Percentiles rank a stretch among this genome's conserved stretches.
These are phyloP conservation scores for Acanthurus lineatus DNA, from an alignment of 2,797 vertebrate species.

Conservation along the genomic window DNA sequence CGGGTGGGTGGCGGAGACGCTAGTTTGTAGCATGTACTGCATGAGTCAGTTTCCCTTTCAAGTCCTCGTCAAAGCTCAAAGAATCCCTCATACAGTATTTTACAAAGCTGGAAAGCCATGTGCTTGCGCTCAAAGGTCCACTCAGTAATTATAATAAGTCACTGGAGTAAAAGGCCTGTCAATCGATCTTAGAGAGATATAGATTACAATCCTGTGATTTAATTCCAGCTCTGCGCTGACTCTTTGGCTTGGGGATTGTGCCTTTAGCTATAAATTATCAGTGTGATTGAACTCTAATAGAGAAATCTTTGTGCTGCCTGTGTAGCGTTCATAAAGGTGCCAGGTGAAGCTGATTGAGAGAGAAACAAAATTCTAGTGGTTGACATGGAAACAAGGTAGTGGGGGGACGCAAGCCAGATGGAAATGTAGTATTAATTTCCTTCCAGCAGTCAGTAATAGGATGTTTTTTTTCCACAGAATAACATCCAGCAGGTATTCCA, in stretches of 20 bases:
- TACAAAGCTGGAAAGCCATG: conserved; percentile 2
- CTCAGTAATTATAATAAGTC: conserved; percentile 14
- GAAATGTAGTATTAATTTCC: conserved; percentile 77
- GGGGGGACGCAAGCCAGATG: conserved; percentile 70
- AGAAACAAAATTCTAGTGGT: conserved; percentile 68
- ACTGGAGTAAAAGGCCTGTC: conserved; percentile 9
- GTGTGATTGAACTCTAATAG: conserved; percentile 69
- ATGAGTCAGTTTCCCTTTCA: background rate
- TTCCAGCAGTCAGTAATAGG: conserved; percentile 70
- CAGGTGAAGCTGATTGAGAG: conserved; percentile 71
- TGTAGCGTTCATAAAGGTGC: conserved; percentile 68
- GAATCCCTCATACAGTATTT: conserved; percentile 13
- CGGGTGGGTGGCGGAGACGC: conserved; percentile 88
- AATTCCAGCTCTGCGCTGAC: conserved; percentile 5
- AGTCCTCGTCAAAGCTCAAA: conserved; percentile 37
- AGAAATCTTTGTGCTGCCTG: conserved; percentile 69
- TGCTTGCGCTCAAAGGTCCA: conserved; percentile 21
- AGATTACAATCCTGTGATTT: conserved; percentile 17
- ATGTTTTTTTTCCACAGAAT: conserved; percentile 83
- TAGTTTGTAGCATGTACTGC: conserved; percentile 32
- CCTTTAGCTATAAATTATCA: conserved; percentile 49
- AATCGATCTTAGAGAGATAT: conserved; percentile 13
- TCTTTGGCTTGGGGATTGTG: conserved; percentile 43
- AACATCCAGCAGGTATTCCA: conserved; percentile 98
- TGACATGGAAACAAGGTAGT: conserved; percentile 83